Evolutionary conservation across 1,140 invertebrate genomes (phyloP).

Genomic region (Nasonia giraulti): DNA sequence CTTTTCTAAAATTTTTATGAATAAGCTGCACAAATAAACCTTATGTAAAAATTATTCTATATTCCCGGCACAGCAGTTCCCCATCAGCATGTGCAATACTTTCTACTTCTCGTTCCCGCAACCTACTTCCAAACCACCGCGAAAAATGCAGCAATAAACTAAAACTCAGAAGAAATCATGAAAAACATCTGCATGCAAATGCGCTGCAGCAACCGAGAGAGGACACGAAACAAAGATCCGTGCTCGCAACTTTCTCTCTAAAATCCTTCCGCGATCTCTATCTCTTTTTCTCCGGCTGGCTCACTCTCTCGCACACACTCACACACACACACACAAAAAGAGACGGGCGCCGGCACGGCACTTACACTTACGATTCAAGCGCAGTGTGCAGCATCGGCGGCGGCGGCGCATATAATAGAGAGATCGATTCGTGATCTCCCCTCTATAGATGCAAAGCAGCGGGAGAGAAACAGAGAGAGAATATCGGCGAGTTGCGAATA

Average conservation of each 20-base stretch:
- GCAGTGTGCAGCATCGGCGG: not conserved
- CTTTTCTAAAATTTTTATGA: too few species aligned
- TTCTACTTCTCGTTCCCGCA: too few species aligned
- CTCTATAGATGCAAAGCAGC: not conserved
- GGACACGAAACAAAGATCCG: not conserved
- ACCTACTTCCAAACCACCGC: too few species aligned
- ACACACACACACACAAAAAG: too few species aligned
- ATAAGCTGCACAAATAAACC: too few species aligned
- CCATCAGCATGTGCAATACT: too few species aligned
- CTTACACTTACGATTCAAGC: conserved; percentile 34
- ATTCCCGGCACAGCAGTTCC: too few species aligned
- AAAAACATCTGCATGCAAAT: not conserved
- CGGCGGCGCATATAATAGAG: conserved; percentile 7
- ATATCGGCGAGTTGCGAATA: not conserved
- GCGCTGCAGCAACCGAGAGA: not conserved
- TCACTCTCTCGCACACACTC: too few species aligned
- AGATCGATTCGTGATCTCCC: conserved; percentile 6
- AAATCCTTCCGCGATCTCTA: not conserved
- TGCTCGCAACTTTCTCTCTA: not conserved
- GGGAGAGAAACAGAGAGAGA: not conserved
- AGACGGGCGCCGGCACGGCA: not conserved
- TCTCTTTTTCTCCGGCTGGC: not conserved
- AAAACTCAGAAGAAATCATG: not conserved
- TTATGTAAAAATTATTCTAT: too few species aligned
- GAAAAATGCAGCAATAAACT: not conserved